phyloP scores from a whole-genome alignment of 2,113 vertebrate genomes.

The Rana temporaria region DNA sequence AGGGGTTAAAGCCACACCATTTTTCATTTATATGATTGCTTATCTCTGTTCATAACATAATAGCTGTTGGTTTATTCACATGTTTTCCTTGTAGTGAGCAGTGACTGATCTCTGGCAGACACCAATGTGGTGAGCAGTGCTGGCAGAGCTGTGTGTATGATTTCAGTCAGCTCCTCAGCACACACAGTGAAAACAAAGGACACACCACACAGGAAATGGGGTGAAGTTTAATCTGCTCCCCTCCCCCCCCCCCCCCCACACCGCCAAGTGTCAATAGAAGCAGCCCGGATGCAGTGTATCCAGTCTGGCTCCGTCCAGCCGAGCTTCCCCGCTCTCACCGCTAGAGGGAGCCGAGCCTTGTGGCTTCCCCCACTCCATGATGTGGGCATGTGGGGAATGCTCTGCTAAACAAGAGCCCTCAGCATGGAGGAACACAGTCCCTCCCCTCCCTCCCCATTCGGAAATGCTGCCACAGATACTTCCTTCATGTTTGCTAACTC shows the following conservation, averaged over 20 bases:
- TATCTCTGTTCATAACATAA: too few species aligned
- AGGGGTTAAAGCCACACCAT: too few species aligned
- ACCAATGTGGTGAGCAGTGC: background rate
- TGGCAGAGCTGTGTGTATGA: background rate
- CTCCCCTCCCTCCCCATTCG: conserved; percentile 1
- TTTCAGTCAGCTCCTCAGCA: background rate
- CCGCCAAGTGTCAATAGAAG: conserved; percentile 23
- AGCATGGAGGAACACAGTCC: conserved; percentile 16
- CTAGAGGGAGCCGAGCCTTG: conserved; percentile 1
- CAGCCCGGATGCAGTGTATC: conserved; percentile 32
- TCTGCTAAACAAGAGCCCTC: conserved; percentile 5
- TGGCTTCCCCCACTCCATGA: background rate
- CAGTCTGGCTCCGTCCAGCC: background rate
- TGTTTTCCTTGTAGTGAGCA: too few species aligned
- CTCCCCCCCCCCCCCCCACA: background rate
- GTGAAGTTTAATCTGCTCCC: conserved; percentile 36
- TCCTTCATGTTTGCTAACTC: conserved; percentile 37
- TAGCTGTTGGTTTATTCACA: too few species aligned
- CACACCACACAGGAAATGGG: conserved; percentile 12
- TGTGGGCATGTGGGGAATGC: conserved; percentile 36
- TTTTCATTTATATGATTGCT: too few species aligned
- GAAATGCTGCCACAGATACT: conserved; percentile 44
- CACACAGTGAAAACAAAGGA: background rate
- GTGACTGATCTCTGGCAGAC: too few species aligned
- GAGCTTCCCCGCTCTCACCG: background rate